Evolutionary conservation across 2,797 vertebrate genomes (phyloP).

Genomic region (Macroramphosus scolopax): DNA sequence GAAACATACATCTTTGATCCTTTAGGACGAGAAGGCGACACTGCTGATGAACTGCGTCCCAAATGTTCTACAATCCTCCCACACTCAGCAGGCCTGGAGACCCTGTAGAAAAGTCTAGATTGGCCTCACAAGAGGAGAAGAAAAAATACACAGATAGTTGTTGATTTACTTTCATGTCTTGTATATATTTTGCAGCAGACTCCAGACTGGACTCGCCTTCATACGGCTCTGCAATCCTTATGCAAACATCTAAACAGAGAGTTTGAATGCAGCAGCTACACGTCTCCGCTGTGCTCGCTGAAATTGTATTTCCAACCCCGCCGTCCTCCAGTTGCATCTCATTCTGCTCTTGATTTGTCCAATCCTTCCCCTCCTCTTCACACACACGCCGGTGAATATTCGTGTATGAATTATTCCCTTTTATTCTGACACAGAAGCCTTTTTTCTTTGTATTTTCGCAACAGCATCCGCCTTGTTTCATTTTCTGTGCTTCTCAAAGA

Average conservation of each 20-base stretch:
- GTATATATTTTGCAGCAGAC: no score
- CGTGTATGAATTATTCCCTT: constrained; percentile 23
- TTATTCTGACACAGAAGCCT: constrained; percentile 15
- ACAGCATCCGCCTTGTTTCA: neutral
- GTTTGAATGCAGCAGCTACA: constrained; percentile 4
- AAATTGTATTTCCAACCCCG: constrained; percentile 21
- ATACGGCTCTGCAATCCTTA: neutral
- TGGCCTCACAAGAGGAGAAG: no score
- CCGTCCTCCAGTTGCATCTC: constrained; percentile 9
- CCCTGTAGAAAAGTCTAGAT: no score
- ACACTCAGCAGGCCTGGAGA: no score
- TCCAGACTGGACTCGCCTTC: neutral
- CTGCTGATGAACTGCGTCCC: no score
- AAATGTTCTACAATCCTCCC: no score
- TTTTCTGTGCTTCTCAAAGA: neutral
- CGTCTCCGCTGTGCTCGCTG: constrained; percentile 17
- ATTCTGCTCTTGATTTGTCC: constrained; percentile 16
- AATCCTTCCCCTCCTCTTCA: constrained; percentile 17
- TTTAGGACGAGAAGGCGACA: no score
- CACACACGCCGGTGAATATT: neutral
- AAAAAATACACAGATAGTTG: no score
- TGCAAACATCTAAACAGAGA: constrained; percentile 3
- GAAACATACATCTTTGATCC: no score
- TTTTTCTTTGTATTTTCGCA: constrained; percentile 9
- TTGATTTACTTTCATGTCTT: no score